Percentiles rank a stretch among this genome's conserved stretches.
phyloP scores from a whole-genome alignment of 2,888 invertebrate species.

The Pachycephus smyrnensis region DNA sequence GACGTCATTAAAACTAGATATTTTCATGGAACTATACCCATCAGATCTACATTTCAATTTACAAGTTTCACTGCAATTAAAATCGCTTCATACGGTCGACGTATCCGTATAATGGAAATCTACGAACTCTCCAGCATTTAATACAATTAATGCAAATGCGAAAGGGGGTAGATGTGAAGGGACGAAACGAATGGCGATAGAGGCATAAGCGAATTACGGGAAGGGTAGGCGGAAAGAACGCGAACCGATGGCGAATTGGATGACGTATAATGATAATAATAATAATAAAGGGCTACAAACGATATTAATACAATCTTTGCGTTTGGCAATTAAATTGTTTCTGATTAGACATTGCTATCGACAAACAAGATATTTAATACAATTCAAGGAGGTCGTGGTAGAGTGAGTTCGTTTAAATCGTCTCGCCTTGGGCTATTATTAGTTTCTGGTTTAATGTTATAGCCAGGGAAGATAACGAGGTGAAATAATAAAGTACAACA shows the following conservation, averaged over 20 bases:
- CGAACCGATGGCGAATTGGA: background rate
- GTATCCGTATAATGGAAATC: constrained; percentile 20
- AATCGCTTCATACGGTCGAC: constrained; percentile 19
- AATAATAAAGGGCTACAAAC: background rate
- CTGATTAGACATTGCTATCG: background rate
- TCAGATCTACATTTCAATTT: constrained; percentile 19
- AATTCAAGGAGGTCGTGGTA: background rate
- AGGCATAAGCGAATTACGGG: background rate
- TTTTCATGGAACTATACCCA: background rate
- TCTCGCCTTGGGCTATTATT: background rate
- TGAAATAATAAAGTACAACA: background rate
- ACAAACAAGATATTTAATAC: background rate
- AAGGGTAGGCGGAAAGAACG: background rate
- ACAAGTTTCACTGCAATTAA: constrained; percentile 23
- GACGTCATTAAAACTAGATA: background rate
- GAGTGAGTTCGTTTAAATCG: background rate
- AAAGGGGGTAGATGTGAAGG: background rate
- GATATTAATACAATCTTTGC: background rate
- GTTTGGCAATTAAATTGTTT: background rate
- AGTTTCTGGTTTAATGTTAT: background rate
- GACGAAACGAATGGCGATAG: background rate
- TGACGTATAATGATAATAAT: background rate
- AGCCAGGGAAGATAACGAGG: background rate
- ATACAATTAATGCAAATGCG: background rate
- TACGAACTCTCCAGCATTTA: constrained; percentile 7